Base-by-base conservation (phyloP, 2,888 invertebrate genomes). In the Chirona hameri region DNA sequence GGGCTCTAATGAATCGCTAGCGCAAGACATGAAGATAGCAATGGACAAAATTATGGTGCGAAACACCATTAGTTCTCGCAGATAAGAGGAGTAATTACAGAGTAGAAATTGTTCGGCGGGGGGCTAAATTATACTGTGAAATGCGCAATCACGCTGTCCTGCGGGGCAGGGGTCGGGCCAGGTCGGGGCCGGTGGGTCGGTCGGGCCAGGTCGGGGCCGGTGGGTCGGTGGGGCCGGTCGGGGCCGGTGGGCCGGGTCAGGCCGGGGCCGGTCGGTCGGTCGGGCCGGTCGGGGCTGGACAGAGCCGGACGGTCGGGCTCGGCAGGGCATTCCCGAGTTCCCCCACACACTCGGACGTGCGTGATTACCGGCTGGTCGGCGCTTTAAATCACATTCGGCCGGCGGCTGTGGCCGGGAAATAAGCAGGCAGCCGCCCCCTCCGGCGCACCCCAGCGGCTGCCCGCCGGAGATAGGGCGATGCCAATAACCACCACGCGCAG, bases 31-130 rank as follows among this genome's bases (percentile, higher is more conserved):
- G 39, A 69, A 69, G 76, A 46, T 76, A 46, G 46, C 76, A 76
- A 76, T 76, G 12, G 76, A 39, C 24, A 46, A 39, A 76, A 76
- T 76, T 76, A 76, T 76, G 76, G 76, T 27, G 76, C 76, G 76
- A 76, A 76, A 76, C 76, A 76, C 76, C 76, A 76, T 76, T 76
- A 76, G 76, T 76, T 76, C 24, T 76, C 76, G 9, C 76, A 46
- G 76, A 76, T 76, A 76, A 76, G 76, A 72, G 46, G 7, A 27
- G 46, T 76, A 39, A 76, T 76, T 76, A 76, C 31, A 21, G 76
- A 9, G 46, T 39, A 76, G 39, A 46, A 76, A 39, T 46, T 39
- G 14, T 21, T 31, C 21, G 76, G 76, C 76, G 21, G 24, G 46
- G 72, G 76, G 27, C 76, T 76, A 27, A 76, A 76, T 39, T 39